phyloP scores from a whole-genome alignment of 2,888 invertebrate genomes.

The Parnassius orleans region DNA sequence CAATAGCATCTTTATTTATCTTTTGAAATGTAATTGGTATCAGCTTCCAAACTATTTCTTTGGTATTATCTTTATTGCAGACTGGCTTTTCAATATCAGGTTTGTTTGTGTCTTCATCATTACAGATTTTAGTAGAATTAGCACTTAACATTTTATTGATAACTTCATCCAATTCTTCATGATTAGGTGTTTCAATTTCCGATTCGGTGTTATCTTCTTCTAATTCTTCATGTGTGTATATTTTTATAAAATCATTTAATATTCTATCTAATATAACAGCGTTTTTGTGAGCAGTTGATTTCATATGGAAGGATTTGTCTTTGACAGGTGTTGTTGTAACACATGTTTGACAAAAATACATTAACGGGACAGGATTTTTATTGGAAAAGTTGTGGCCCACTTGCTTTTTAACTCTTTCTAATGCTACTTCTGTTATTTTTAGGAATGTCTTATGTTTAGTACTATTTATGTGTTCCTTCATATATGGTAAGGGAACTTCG shows the following conservation, averaged over 20 bases:
- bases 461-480: constrained; percentile 8
- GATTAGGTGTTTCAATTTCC: not conserved
- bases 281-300: constrained; percentile 14
- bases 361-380: not conserved
- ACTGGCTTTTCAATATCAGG: not conserved
- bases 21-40: not conserved
- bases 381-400: not conserved
- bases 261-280: constrained; percentile 11
- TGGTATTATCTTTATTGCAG: not conserved
- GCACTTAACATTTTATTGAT: not conserved
- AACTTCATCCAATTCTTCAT: not conserved
- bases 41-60: not conserved
- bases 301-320: constrained; percentile 8
- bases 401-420: constrained; percentile 19
- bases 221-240: constrained; percentile 8
- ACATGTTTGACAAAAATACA: constrained; percentile 15
- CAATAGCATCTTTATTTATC: not conserved
- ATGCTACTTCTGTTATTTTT: constrained; percentile 13
- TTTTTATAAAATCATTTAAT: constrained; percentile 4
- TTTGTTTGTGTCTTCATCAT: not conserved
- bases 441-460: constrained; percentile 9
- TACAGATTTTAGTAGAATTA: not conserved
- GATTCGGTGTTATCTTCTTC: not conserved
- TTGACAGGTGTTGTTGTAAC: not conserved
- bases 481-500: constrained; percentile 12